Evolutionary conservation across 37 sponge, comb jelly and placozoan genomes (phyloP).

Genomic region (Cliona cf. orientalis): DNA sequence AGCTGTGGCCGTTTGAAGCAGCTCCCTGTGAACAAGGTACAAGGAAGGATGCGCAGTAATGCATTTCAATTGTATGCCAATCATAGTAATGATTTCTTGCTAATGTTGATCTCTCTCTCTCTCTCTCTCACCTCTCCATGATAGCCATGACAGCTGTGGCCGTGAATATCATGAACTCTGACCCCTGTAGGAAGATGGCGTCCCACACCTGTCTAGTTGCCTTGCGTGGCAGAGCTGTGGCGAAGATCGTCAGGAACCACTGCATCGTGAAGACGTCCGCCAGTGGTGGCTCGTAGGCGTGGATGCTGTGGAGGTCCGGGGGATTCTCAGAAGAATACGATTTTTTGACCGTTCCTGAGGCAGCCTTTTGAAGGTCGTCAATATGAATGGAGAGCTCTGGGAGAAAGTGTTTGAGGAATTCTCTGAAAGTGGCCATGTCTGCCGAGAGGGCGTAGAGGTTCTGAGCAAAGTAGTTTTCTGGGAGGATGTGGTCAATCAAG

Average conservation of each 20-base stretch:
- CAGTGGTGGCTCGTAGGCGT: slow-evolving; percentile 87
- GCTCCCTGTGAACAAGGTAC: no score
- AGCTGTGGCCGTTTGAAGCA: slow-evolving; percentile 31
- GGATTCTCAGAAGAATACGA: slow-evolving; percentile 56
- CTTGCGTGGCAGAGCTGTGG: slow-evolving; percentile 76
- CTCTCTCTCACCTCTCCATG: slow-evolving; percentile 66
- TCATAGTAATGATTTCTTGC: not conserved
- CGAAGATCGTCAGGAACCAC: slow-evolving; percentile 93
- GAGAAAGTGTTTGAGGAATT: slow-evolving; percentile 65
- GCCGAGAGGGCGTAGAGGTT: slow-evolving; percentile 77
- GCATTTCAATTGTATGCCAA: not conserved
- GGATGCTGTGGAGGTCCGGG: slow-evolving; percentile 44
- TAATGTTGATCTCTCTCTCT: no score
- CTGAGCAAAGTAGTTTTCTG: slow-evolving; percentile 88
- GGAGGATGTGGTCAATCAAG: slow-evolving; percentile 81
- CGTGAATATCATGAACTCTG: slow-evolving; percentile 75
- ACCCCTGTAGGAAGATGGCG: slow-evolving; percentile 80
- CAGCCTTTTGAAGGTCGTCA: slow-evolving; percentile 44
- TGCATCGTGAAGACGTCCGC: slow-evolving; percentile 90
- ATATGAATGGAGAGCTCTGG: slow-evolving; percentile 82
- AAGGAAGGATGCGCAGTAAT: no score
- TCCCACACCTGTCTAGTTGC: slow-evolving; percentile 84
- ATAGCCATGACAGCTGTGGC: slow-evolving; percentile 80
- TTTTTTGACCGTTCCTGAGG: slow-evolving; percentile 37
- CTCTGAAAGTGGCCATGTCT: slow-evolving; percentile 83